Evolutionary conservation across 2,797 vertebrate genomes (phyloP), one percentile per base, ranked within the genome.

Genomic region (Serranus cabrilla): DNA sequence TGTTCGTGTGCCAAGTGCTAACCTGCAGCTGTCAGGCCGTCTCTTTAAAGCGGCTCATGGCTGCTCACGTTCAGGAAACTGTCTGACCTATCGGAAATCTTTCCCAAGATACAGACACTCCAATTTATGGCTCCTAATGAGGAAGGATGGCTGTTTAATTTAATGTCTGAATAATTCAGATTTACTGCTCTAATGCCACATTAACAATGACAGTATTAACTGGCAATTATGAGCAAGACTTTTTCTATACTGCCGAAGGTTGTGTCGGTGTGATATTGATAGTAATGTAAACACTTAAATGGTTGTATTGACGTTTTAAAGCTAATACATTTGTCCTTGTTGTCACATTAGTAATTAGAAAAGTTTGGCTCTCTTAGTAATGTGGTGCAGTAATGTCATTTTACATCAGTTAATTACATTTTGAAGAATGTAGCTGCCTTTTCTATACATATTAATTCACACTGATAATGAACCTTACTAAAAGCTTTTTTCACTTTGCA

Each of bases 11-110:
- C 78, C 82, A 86, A 85, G 52, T 47, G 46, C 76, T 75, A 72
- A 85, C 71, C 83, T 84, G 79, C 20, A 80, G 59, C 78, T 72
- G 66, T 84, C 84, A 65, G 43, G 10, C 46, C 34, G 42, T 42
- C 40, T 52, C 67, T 62, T 63, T n/a, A 57, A 62, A 63, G 37
- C 57, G 31, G 74, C 23, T 74, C 47, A 34, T 20, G 55, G 71
- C 71, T 66, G 31, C 43, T 70, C 55, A 13, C 37, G 52, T 71
- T 52, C 66, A 75, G 52, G 45, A 78, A 63, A 25, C 21, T 18
- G 31, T 37, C 11, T 43, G 47, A 76, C 60, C 71, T 50, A n/a
- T 31, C 47, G 57, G 57, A 70, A 21, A 56, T 34, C 12, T 40
- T 66, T 71, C 11, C 31, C 25, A 10, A 43, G 42, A 72, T 31